A percentile compares a stretch with the other conserved stretches of the same genome.
Evolutionary conservation across 1,140 invertebrate species (phyloP).

Genomic region (Ips typographus): DNA sequence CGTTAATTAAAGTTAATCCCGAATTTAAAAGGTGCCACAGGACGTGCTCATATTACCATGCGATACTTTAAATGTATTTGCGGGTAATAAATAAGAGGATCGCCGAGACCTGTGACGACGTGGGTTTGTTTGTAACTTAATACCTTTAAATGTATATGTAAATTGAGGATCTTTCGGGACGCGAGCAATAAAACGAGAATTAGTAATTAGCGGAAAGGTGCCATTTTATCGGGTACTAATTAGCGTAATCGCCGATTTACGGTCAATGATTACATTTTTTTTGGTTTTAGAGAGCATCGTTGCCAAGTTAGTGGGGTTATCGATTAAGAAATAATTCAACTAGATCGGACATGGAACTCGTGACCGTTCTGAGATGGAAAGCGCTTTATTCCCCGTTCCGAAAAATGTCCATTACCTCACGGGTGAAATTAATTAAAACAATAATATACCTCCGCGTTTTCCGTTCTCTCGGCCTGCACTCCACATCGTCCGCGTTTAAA

Average conservation of each 20-base stretch:
- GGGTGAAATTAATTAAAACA: slow-evolving; percentile 33
- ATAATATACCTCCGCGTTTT: slow-evolving; percentile 21
- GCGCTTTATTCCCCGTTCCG: not conserved
- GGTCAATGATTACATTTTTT: no score
- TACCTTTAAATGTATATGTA: not conserved
- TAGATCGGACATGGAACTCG: no score
- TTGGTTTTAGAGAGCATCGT: no score
- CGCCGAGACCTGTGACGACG: not conserved
- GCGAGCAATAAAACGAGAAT: not conserved
- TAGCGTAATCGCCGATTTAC: no score
- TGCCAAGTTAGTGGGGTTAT: no score
- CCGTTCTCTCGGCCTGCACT: slow-evolving; percentile 24
- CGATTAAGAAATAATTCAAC: no score
- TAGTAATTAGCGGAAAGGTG: not conserved
- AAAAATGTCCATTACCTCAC: slow-evolving; percentile 15
- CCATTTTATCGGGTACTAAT: no score
- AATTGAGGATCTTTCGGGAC: not conserved
- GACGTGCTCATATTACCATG: slow-evolving; percentile 3
- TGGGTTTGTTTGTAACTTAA: slow-evolving; percentile 11
- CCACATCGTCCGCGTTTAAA: slow-evolving; percentile 52
- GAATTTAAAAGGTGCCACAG: slow-evolving; percentile 3
- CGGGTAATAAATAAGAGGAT: slow-evolving; percentile 5
- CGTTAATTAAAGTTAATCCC: not conserved
- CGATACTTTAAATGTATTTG: slow-evolving; percentile 10
- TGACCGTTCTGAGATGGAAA: not conserved